Evolutionary conservation across 2,113 vertebrate genomes (phyloP).

Genomic region (Penelope pileata): DNA sequence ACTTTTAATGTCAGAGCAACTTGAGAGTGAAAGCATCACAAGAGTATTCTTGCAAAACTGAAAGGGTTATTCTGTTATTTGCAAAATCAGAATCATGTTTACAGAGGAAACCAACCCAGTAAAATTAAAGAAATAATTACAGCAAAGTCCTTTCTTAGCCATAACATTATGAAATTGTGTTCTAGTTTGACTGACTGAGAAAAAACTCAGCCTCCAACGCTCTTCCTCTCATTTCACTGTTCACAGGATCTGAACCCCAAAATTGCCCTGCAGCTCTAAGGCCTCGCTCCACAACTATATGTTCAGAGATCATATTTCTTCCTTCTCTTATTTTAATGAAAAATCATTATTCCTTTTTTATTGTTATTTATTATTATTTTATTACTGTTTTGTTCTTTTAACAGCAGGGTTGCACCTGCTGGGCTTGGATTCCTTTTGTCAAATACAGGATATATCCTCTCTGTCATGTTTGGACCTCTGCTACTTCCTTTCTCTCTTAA

Average conservation of each 20-base stretch:
- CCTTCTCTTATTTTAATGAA: not conserved
- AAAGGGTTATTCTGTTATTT: not conserved
- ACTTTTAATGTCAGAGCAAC: constrained; percentile 43
- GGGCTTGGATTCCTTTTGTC: not conserved
- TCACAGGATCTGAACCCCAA: not conserved
- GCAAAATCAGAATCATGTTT: not conserved
- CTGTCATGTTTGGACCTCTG: not conserved
- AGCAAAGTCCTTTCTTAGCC: not conserved
- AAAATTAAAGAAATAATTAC: not conserved
- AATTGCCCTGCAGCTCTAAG: not conserved
- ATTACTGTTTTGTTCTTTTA: not conserved
- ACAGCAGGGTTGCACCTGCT: not conserved
- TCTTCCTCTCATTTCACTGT: not conserved
- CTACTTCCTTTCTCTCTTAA: constrained; percentile 8
- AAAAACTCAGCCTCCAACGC: not conserved
- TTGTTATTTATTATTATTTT: not conserved
- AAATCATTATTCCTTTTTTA: not conserved
- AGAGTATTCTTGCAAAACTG: not conserved
- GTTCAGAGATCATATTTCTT: not conserved
- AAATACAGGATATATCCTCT: not conserved
- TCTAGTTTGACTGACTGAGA: not conserved
- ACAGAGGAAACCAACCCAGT: not conserved
- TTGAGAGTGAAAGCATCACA: constrained; percentile 21
- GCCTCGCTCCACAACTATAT: not conserved
- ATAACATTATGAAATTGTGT: not conserved